Evolutionary conservation across 2,888 invertebrate species (phyloP), one percentile per base, ranked within the genome.

Genomic region (Himalopsyche tibetana): DNA sequence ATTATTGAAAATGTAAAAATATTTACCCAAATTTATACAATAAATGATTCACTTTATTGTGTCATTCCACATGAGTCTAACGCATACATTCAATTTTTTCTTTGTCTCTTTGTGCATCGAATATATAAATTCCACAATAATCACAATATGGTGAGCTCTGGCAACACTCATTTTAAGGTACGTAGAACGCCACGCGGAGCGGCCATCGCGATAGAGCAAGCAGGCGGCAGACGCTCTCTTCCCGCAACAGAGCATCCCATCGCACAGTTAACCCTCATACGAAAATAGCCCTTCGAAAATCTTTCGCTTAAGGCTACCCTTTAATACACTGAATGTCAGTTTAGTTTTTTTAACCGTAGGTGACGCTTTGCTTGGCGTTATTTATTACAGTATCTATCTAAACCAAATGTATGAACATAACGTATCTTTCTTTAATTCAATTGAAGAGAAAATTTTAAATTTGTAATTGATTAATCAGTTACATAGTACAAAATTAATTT

Each of bases 101-200:
- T 45, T 45, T 45, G 45, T 9, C 45, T 45, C 45, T 40, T 9
- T 45, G 2, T 45, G 9, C 5, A 11, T 45, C 6, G 9, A 9
- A 8, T 11, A 45, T 9, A 45, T 45, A 45, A 45, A 11, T 9
- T 45, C 6, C 6, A 9, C 6, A 45, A 45, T 45, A 45, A 12
- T 12, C 8, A 51, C 4, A 51, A 51, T 51, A 51, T 3, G 12
- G 1, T 51, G 15, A 51, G 15, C 45, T 51, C 9, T 63, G 63
- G 63, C 63, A 63, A 80, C 80, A 80, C 80, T 40, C 6, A 80
- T 40, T 28, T 8, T 40, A 80, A 28, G 42, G 40, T 40, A 80
- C 42, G 42, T 80, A 80, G 40, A 40, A 80, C 51, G 85, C 83
- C 87, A 85, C 85, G 87, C 87, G 85, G 87, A 85, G 85, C 87